These are phyloP conservation scores for Cheiracanthium punctorium DNA, from an alignment of 2,888 invertebrate species.

Conservation along the genomic window DNA sequence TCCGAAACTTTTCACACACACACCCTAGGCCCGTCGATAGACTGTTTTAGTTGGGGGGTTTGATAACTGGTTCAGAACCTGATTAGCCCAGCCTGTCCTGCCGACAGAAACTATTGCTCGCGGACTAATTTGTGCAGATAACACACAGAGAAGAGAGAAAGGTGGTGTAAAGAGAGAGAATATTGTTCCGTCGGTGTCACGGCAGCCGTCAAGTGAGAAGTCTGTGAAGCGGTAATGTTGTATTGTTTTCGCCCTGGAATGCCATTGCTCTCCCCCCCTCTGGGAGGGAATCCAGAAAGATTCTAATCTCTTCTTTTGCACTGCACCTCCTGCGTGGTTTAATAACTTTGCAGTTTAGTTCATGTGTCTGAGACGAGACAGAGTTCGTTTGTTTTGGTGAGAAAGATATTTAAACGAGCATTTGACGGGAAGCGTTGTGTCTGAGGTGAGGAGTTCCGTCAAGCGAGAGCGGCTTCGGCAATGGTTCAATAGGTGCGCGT, in stretches of 20 bases:
- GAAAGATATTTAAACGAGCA: too few relatives aligned
- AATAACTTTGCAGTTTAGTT: too few relatives aligned
- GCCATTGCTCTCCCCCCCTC: too few relatives aligned
- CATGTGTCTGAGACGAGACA: too few relatives aligned
- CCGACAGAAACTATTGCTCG: slow-evolving; percentile 28
- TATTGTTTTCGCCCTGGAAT: not conserved
- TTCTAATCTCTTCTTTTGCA: too few relatives aligned
- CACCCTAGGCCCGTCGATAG: slow-evolving; percentile 28
- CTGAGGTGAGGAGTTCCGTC: too few relatives aligned
- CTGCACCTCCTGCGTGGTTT: slow-evolving; percentile 20
- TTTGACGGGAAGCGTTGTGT: too few relatives aligned
- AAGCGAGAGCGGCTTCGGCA: too few relatives aligned
- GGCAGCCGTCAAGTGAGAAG: slow-evolving; percentile 27
- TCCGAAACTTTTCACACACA: slow-evolving; percentile 60
- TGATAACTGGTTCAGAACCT: slow-evolving; percentile 61
- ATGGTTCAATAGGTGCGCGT: too few relatives aligned
- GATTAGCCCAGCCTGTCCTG: slow-evolving; percentile 55
- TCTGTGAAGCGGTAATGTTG: not conserved
- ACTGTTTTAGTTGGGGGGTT: slow-evolving; percentile 38
- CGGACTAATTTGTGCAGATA: slow-evolving; percentile 54
- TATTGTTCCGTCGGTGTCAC: slow-evolving; percentile 33
- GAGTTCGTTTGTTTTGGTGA: too few relatives aligned
- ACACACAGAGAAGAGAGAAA: not conserved
- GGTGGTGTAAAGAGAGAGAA: slow-evolving; percentile 13
- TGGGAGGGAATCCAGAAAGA: slow-evolving; percentile 24